Evolutionary conservation across 35 echinoderm and acorn worm genomes (phyloP).

Genomic region (Apostichopus parvimensis): DNA sequence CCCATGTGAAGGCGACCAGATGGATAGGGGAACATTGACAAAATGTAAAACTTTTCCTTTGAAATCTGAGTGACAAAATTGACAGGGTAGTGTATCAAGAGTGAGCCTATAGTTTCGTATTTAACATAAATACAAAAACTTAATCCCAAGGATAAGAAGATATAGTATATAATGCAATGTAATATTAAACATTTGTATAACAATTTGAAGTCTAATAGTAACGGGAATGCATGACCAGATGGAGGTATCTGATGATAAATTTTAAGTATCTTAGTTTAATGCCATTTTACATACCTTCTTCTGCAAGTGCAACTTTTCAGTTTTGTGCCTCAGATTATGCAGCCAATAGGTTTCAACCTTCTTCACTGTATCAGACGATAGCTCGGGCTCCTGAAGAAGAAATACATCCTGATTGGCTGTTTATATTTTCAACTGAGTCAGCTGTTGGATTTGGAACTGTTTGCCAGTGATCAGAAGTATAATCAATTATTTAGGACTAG

Average conservation of each 20-base stretch:
- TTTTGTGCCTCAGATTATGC: neutral
- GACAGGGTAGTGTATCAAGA: too few relatives aligned
- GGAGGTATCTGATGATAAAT: neutral
- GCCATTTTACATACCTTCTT: neutral
- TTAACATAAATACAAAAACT: too few relatives aligned
- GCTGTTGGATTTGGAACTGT: too few relatives aligned
- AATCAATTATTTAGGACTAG: too few relatives aligned
- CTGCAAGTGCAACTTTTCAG: slow-evolving; percentile 3
- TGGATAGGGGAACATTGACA: slow-evolving; percentile 98
- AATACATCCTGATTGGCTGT: neutral
- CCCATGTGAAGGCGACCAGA: slow-evolving; percentile 97
- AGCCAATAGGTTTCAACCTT: slow-evolving; percentile 24
- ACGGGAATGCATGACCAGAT: too few relatives aligned
- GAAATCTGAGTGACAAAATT: slow-evolving; percentile 50
- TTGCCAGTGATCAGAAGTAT: too few relatives aligned
- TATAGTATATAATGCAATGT: too few relatives aligned
- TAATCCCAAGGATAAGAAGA: too few relatives aligned
- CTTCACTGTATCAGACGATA: slow-evolving; percentile 4
- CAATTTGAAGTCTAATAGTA: too few relatives aligned
- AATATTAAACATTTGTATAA: too few relatives aligned
- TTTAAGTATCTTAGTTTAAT: neutral
- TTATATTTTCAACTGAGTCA: too few relatives aligned
- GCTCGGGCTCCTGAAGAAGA: slow-evolving; percentile 6
- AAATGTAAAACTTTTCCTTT: slow-evolving; percentile 84
- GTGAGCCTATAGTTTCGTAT: too few relatives aligned